These are phyloP conservation scores for Helleia helle DNA, from an alignment of 2,888 invertebrate species.

Conservation along the genomic window DNA sequence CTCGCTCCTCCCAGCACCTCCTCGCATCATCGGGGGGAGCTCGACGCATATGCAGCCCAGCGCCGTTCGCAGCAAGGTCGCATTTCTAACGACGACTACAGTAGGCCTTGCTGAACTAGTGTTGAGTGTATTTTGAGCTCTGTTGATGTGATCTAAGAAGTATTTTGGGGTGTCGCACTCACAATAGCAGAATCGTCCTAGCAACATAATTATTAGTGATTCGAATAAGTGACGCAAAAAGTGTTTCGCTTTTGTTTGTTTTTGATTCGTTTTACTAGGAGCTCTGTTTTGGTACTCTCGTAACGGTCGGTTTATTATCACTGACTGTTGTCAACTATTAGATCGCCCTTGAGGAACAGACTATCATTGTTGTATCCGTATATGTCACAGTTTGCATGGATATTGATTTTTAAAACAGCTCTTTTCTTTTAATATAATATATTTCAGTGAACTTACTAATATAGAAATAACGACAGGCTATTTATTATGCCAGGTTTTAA, in stretches of 20 bases:
- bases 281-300: neutral
- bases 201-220: slow-evolving; percentile 11
- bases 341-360: too few species aligned
- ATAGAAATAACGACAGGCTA: too few species aligned
- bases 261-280: neutral
- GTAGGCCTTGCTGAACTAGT: neutral
- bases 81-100: neutral
- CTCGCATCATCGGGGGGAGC: neutral
- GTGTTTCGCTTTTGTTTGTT: slow-evolving; percentile 4
- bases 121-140: neutral
- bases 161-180: neutral
- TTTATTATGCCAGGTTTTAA: too few species aligned
- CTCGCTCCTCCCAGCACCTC: slow-evolving; percentile 25
- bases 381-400: too few species aligned
- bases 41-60: neutral
- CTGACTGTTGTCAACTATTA: too few species aligned
- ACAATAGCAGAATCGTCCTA: slow-evolving; percentile 4
- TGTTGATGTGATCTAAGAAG: neutral
- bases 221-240: slow-evolving; percentile 10
- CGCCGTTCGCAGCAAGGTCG: neutral
- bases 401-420: too few species aligned
- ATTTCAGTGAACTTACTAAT: too few species aligned
- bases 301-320: too few species aligned
- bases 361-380: too few species aligned
- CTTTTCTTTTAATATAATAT: too few species aligned